Evolutionary conservation across 1,140 invertebrate species (phyloP), one percentile per base, ranked within the genome.

Genomic region (Drosophila punjabiensis): DNA sequence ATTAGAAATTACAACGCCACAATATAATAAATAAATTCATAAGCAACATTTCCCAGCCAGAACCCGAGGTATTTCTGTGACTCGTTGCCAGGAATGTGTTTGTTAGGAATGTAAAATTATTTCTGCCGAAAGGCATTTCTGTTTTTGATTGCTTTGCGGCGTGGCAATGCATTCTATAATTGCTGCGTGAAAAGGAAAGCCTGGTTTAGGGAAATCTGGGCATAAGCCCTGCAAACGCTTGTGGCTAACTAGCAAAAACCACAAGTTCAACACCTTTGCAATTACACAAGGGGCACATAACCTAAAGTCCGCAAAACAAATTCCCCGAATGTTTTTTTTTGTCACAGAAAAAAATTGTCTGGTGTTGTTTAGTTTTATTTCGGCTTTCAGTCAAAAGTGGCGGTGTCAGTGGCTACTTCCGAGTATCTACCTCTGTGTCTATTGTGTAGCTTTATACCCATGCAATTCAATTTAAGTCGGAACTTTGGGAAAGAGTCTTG

Each of bases 181-280:
- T 62, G 53, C 47, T 62, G 60, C 43, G 52, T 14, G n/a, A 30
- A 50, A n/a, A 3, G 20, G 24, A 4, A 14, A 63, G 1, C 13
- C 30, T 5, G n/a, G n/a, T 20, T 20, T 14, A 7, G 30, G 14
- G n/a, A 63, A 64, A 65, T 47, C 20, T 47, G 58, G 32, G 7
- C 11, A 32, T 16, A 37, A 33, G 63, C 14, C 9, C 11, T 20
- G 11, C 56, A 61, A 56, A 18, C 37, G 68, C 47, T 74, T 73
- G 69, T 35, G 37, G 71, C 16, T 18, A 9, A 30, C 53, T 48
- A 37, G n/a, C 16, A 32, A 62, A 62, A 74, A 39, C 71, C 71
- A 69, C 71, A 75, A 62, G 43, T 53, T 32, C 55, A 62, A 75
- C 71, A 75, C 71, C 71, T 75, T 74, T 32, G 20, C 71, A 52